Base-by-base conservation (phyloP, 92 coral and sea anemone genomes). In the Umimayanthus kanabou region DNA sequence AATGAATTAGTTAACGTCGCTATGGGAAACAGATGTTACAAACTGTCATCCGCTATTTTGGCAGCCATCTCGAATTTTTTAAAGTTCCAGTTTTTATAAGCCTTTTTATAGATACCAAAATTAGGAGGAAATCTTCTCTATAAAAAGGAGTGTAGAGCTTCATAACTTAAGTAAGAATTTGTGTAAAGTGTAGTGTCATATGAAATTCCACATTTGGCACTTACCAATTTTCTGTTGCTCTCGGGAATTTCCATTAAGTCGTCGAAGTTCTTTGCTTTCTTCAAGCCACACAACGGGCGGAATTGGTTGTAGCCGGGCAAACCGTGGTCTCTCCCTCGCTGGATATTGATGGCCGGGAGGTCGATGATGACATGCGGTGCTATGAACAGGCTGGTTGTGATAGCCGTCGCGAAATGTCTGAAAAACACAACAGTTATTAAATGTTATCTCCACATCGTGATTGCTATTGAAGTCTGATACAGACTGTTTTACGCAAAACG, bases 341-440 rank as follows among this genome's bases (percentile, higher is more conserved):
- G 81, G 58, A 77, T 45, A 64, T 77, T 77, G 33, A 28, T 45
- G 4, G 81, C 81, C 58, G 81, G 81, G 64, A 77, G 81, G 50
- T 77, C 81, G 16, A 77, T 77, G 81, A 77, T 42, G 61, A 77
- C 58, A 0, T 45, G 25, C 20, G 81, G 81, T 6, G 58, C 81
- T 16, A 77, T 7, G 22, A 77, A n/a, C 81, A 77, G 26, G 13
- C 50, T 77, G 28, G 81, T 50, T 43, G 81, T 77, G 50, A 77
- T 9, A n/a, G 81, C 81, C 61, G 22, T 77, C 14, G 50, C 65
- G 26, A 77, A 77, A 64, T 77, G 57, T 1, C 81, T 77, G 50
- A 4, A 25, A 77, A 20, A 77, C 6, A 13, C n/a, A 75, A 45
- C 6, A 43, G 15, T 42, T 20, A 14, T 22, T 2, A 20, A 20